Evolutionary conservation across 1,140 invertebrate genomes (phyloP).

Genomic region (Calycopis cecrops): DNA sequence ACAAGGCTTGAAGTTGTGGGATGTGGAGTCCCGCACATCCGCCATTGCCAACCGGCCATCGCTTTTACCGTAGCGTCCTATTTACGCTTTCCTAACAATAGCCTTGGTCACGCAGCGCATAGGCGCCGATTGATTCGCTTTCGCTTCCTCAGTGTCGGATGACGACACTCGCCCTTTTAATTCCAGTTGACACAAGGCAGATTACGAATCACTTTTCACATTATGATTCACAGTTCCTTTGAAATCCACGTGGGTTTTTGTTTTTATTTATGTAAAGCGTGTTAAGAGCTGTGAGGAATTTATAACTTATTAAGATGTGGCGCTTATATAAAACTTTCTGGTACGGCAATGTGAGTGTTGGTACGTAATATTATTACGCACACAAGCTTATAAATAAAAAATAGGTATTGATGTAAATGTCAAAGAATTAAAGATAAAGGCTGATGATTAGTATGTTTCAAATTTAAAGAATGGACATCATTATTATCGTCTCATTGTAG

Average conservation of each 20-base stretch:
- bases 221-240: slow-evolving; percentile 11
- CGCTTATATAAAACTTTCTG: too few relatives aligned
- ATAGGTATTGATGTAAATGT: background rate
- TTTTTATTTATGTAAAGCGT: slow-evolving; percentile 10
- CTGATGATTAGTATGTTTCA: too few relatives aligned
- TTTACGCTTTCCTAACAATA: slow-evolving; percentile 67
- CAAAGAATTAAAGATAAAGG: too few relatives aligned
- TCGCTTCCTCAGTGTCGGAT: slow-evolving; percentile 53
- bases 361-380: too few relatives aligned
- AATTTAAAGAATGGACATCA: too few relatives aligned
- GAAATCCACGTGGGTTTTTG: too few relatives aligned
- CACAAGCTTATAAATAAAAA: background rate
- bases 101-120: slow-evolving; percentile 55
- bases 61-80: slow-evolving; percentile 31
- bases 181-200: slow-evolving; percentile 28
- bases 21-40: slow-evolving; percentile 6
- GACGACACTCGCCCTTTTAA: slow-evolving; percentile 59
- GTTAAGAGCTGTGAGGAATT: background rate
- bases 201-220: slow-evolving; percentile 12
- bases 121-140: slow-evolving; percentile 60
- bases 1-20: too few relatives aligned
- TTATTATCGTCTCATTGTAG: too few relatives aligned
- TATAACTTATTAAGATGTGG: too few relatives aligned
- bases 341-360: too few relatives aligned
- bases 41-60: too few relatives aligned